These are phyloP conservation scores for Sebastes jordani DNA, from an alignment of 2,797 vertebrate species.

Conservation along the genomic window DNA sequence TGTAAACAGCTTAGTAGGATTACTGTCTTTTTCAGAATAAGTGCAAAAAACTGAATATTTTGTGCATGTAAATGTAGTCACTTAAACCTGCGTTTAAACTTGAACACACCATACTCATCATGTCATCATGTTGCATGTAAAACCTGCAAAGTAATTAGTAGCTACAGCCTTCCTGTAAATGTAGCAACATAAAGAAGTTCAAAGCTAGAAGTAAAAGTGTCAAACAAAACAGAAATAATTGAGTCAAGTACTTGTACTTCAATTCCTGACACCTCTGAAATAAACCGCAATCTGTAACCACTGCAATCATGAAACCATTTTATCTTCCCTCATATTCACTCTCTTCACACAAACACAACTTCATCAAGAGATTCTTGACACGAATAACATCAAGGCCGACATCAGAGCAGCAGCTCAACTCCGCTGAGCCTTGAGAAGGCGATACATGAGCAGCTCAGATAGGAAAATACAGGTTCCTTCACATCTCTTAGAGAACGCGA, in stretches of 20 bases:
- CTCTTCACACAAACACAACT: constrained; percentile 2
- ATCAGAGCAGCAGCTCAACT: constrained; percentile 28
- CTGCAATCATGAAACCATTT: neutral
- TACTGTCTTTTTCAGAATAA: too few species aligned
- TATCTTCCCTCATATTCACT: neutral
- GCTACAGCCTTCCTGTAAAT: neutral
- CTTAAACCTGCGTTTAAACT: neutral
- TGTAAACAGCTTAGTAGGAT: too few species aligned
- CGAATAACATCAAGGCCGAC: constrained; percentile 21
- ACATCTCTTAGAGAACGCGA: neutral
- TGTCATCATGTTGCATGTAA: neutral
- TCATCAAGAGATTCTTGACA: constrained; percentile 24
- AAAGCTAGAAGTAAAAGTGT: neutral
- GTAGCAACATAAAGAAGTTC: neutral
- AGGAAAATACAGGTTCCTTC: neutral
- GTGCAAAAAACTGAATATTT: too few species aligned
- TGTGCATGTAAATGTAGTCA: too few species aligned
- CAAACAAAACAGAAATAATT: neutral
- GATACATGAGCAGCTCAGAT: constrained; percentile 16
- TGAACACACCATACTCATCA: too few species aligned
- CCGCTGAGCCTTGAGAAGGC: constrained; percentile 21
- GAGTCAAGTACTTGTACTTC: neutral
- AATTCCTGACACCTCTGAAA: neutral
- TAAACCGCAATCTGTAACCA: constrained; percentile 2
- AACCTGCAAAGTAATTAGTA: neutral